Conservation (phyloP, 2,797 vertebrate species). For the Platyrinchus mystaceus region DNA sequence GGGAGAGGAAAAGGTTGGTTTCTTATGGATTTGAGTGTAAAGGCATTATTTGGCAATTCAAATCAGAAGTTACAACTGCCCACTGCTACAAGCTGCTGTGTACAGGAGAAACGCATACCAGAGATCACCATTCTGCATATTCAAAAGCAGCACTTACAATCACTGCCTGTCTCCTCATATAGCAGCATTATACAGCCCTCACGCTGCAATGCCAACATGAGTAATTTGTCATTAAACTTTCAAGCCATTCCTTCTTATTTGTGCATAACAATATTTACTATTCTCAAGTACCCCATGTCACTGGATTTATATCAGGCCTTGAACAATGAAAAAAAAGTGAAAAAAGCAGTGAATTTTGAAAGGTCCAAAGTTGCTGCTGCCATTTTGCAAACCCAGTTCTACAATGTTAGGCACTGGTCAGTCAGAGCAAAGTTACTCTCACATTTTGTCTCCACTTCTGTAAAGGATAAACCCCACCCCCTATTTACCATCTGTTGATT, state of each 20-base stretch:
- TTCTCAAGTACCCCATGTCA: background rate
- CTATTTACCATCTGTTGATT: background rate
- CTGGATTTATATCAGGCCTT: background rate
- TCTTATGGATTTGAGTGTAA: constrained; percentile 2
- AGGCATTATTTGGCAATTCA: constrained; percentile 16
- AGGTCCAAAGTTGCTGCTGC: background rate
- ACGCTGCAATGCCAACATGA: background rate
- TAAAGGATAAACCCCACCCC: accelerated
- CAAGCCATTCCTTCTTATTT: background rate
- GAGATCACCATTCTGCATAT: background rate
- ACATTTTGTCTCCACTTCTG: background rate
- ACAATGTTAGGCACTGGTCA: background rate
- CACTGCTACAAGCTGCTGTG: background rate
- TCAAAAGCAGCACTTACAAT: background rate
- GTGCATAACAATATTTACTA: background rate
- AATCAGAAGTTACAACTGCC: background rate
- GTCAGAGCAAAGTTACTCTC: background rate
- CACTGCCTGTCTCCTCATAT: background rate
- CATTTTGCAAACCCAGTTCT: background rate
- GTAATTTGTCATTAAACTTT: background rate
- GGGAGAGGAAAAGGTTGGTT: constrained; percentile 37
- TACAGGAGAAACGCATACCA: background rate
- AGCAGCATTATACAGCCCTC: background rate
- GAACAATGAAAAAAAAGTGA: background rate
- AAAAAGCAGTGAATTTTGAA: background rate